Evolutionary conservation across 2,888 invertebrate genomes (phyloP).

Genomic region (Xanthostigma xanthostigma): DNA sequence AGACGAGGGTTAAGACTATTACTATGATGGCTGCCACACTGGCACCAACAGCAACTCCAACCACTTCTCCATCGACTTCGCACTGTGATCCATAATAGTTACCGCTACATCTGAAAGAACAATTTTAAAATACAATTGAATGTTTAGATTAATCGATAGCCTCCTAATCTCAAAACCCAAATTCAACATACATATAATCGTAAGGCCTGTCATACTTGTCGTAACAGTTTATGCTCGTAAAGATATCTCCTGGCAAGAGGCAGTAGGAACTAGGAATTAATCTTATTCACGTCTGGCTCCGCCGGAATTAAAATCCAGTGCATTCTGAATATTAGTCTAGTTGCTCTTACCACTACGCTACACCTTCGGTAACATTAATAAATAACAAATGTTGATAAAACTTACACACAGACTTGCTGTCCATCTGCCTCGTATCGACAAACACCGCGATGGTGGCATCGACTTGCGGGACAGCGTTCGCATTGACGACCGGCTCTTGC

Average conservation of each 20-base stretch:
- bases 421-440: constrained; percentile 57
- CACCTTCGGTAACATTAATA: not conserved
- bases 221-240: no score
- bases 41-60: constrained; percentile 82
- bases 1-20: constrained; percentile 72
- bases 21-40: constrained; percentile 79
- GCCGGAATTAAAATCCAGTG: no score
- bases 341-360: no score
- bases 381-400: constrained; percentile 11
- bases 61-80: constrained; percentile 82
- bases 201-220: no score
- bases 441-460: constrained; percentile 74
- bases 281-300: no score
- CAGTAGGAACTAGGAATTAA: no score
- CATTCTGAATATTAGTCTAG: no score
- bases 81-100: constrained; percentile 80
- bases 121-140: not conserved
- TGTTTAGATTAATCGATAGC: not conserved
- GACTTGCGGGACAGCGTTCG: constrained; percentile 57
- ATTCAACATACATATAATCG: no score
- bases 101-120: constrained; percentile 50
- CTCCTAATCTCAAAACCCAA: not conserved
- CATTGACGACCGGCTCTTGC: constrained; percentile 60
- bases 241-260: no score
- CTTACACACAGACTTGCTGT: constrained; percentile 63